phyloP scores from a whole-genome alignment of 2,113 vertebrate species.

The Melanerpes formicivorus region DNA sequence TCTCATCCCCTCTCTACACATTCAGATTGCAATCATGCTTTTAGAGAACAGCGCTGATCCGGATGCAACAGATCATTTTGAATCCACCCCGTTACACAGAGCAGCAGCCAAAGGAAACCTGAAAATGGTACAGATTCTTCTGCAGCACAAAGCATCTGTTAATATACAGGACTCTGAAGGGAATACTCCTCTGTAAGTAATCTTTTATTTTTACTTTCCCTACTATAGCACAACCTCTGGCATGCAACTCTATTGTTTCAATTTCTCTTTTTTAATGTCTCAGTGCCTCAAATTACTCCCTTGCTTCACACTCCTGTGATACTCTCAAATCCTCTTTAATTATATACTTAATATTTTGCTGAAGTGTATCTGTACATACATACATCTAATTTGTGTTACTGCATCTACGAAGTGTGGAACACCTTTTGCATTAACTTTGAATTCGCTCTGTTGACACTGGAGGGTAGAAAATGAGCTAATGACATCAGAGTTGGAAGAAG shows the following conservation, averaged over 20 bases:
- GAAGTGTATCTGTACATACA: not conserved
- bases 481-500: not conserved
- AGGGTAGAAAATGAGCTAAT: not conserved
- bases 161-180: constrained; percentile 95
- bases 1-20: not conserved
- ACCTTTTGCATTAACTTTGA: not conserved
- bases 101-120: constrained; percentile 94
- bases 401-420: not conserved
- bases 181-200: constrained; percentile 94
- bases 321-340: no score
- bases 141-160: constrained; percentile 90
- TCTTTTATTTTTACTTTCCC: not conserved
- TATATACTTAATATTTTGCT: not conserved
- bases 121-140: constrained; percentile 91
- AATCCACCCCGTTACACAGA: constrained; percentile 92
- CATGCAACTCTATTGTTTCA: not conserved
- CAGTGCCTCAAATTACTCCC: not conserved
- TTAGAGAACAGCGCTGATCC: constrained; percentile 91
- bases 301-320: not conserved
- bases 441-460: not conserved
- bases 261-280: not conserved
- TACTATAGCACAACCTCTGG: not conserved
- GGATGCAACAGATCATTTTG: constrained; percentile 87
- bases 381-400: not conserved
- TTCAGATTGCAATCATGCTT: constrained; percentile 90